Conservation (phyloP, 2,113 vertebrate genomes). For the Phaethornis superciliosus region DNA sequence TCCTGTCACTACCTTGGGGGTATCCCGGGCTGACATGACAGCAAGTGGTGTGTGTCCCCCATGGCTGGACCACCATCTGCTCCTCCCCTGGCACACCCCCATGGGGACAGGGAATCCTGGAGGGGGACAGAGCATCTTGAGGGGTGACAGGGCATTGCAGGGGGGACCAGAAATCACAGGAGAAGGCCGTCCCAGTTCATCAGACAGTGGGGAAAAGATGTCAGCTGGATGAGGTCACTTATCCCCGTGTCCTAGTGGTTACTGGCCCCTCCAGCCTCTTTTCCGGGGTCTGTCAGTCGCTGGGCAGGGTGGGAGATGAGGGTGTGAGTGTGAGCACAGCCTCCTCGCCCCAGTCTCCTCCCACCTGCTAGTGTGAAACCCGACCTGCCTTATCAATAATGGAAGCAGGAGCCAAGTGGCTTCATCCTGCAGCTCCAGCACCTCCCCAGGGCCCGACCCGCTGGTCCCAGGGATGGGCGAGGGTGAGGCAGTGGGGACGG, state of each 20-base stretch:
- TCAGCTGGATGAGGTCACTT: not conserved
- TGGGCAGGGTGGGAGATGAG: not conserved
- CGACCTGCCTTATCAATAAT: conserved; percentile 72
- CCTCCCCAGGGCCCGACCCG: not conserved
- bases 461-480: not conserved
- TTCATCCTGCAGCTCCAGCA: not conserved
- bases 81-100: not conserved
- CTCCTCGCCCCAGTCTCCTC: conserved; percentile 9
- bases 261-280: not conserved
- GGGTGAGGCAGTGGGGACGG: not conserved
- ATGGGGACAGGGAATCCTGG: fast-evolving
- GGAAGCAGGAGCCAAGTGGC: conserved; percentile 2
- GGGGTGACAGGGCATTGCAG: not conserved
- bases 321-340: not conserved
- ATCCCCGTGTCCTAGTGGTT: fast-evolving
- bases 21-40: not conserved
- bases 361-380: conserved; percentile 46
- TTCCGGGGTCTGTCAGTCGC: fast-evolving
- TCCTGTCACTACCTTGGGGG: not conserved
- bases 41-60: not conserved
- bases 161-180: not conserved
- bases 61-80: fast-evolving
- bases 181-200: not conserved
- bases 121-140: too few relatives aligned
- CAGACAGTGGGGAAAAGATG: fast-evolving